Base-by-base conservation (phyloP, 2,113 vertebrate genomes). In the Arothron firmamentum region DNA sequence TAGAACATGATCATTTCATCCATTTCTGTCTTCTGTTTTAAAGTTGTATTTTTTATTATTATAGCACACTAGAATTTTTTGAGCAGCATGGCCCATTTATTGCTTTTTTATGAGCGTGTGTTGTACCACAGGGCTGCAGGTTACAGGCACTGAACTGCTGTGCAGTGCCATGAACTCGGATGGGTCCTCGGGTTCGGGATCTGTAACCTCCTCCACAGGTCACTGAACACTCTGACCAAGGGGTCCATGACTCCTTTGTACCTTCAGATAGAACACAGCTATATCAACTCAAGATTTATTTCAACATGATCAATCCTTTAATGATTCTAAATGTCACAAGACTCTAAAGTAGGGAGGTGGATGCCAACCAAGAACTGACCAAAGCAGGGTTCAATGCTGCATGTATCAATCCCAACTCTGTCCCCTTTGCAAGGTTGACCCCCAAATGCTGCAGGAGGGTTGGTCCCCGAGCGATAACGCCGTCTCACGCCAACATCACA, bases 191-290 rank as follows among this genome's bases (percentile, higher is more conserved):
- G 5, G 92, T 94, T 56, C 94, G 80, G 51, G 89, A 94, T 72
- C 87, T 81, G 74, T 93, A 94, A 14, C 94, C 93, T 0, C 93
- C 92, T 2, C 95, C 93, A 9, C 95, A 96, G 5, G 92, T 81
- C 45, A 93, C 93, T 0, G 94, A 95, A 71, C 95, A 96, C 3
- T 73, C 70, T 0, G 93, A 92, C 94, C 95, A 96, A 0, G 70
- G 38, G 0, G 86, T 84, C 95, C 94, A 96, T 0, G 90, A 88
- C 16, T 84, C 83, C 57, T 80, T 82, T 0, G 84, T 52, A 63
- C 77, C 86, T 88, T 58, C 25, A 31, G 2, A 72, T 23, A 69
- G 31, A 75, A 38, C 43, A 79, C 11, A 67, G 2, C 20, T 6
- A n/a, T 0, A 25, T 56, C 25, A 10, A n/a, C 21, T 31, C 11